A percentile compares a stretch with the other conserved stretches of the same genome.
Conservation (phyloP, 2,113 vertebrate genomes). For the Cololabis saira region DNA sequence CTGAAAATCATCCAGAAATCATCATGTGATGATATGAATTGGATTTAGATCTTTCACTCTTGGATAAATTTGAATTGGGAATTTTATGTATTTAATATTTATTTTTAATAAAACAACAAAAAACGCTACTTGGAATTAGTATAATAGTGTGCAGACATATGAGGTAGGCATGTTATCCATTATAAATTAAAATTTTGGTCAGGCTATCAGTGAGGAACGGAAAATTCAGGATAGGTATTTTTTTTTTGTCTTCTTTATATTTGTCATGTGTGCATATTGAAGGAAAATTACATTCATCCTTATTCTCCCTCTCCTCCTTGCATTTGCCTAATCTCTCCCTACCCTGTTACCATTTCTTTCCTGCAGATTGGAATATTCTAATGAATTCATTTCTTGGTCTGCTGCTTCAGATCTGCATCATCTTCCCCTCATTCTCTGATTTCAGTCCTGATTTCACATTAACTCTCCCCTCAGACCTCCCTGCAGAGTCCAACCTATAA, state of each 20-base stretch:
- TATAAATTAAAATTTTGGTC: constrained; percentile 73
- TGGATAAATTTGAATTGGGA: too few species aligned
- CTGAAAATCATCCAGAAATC: too few species aligned
- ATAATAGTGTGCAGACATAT: too few species aligned
- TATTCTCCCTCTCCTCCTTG: too few species aligned
- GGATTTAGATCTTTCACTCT: too few species aligned
- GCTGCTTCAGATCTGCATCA: constrained; percentile 18
- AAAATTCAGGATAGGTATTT: constrained; percentile 21
- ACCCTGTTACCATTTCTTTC: constrained; percentile 53
- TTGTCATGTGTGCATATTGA: background rate
- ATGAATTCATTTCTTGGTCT: constrained; percentile 72
- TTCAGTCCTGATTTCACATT: constrained; percentile 19
- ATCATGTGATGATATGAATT: too few species aligned
- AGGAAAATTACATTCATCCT: constrained; percentile 12
- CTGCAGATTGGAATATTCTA: constrained; percentile 71
- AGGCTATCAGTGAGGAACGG: constrained; percentile 26
- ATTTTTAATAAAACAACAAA: too few species aligned
- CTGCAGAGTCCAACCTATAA: constrained; percentile 46
- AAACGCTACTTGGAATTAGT: too few species aligned
- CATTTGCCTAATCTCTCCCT: constrained; percentile 64
- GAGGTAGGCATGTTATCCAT: too few species aligned
- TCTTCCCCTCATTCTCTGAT: background rate
- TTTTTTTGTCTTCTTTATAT: background rate
- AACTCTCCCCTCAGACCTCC: too few species aligned
- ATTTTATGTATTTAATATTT: too few species aligned